Percentiles rank a stretch among this genome's conserved stretches.
Conservation (phyloP, 1,140 invertebrate genomes). For the Coboldia fuscipes region DNA sequence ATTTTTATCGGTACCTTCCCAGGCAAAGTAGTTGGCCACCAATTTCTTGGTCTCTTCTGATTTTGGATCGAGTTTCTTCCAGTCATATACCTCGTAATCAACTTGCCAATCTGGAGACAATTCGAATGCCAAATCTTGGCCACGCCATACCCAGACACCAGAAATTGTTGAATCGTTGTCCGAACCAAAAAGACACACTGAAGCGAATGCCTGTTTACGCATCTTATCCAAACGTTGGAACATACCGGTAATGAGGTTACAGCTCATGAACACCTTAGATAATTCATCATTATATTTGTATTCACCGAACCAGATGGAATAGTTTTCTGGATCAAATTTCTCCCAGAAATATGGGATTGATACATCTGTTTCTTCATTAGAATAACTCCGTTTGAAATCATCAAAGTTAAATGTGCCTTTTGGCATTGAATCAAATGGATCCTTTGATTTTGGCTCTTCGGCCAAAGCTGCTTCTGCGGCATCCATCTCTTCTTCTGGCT, state of each 20-base stretch:
- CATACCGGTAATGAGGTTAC: slow-evolving; percentile 87
- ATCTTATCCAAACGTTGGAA: slow-evolving; percentile 96
- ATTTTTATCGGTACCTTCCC: slow-evolving; percentile 69
- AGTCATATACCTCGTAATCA: slow-evolving; percentile 92
- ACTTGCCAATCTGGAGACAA: slow-evolving; percentile 82
- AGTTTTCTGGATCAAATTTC: slow-evolving; percentile 91
- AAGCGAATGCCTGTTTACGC: slow-evolving; percentile 89
- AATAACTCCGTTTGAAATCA: slow-evolving; percentile 93
- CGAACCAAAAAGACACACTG: slow-evolving; percentile 78
- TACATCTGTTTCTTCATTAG: slow-evolving; percentile 83
- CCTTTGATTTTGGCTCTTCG: slow-evolving; percentile 63
- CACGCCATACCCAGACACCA: slow-evolving; percentile 93
- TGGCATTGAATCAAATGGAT: slow-evolving; percentile 78
- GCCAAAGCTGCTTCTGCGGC: slow-evolving; percentile 43
- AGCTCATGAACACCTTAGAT: slow-evolving; percentile 85
- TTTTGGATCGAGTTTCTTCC: slow-evolving; percentile 83
- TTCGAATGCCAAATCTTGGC: slow-evolving; percentile 79
- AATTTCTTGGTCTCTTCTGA: slow-evolving; percentile 70
- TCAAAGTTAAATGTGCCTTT: slow-evolving; percentile 89
- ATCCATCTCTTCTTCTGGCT: slow-evolving; percentile 38
- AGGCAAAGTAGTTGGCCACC: slow-evolving; percentile 82
- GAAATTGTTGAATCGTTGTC: slow-evolving; percentile 87
- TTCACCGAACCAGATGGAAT: slow-evolving; percentile 93
- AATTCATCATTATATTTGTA: slow-evolving; percentile 94
- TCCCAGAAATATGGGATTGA: slow-evolving; percentile 98